A percentile compares a stretch with the other conserved stretches of the same genome.
Evolutionary conservation across 2,888 invertebrate species (phyloP).

Genomic region (Callosobruchus maculatus): DNA sequence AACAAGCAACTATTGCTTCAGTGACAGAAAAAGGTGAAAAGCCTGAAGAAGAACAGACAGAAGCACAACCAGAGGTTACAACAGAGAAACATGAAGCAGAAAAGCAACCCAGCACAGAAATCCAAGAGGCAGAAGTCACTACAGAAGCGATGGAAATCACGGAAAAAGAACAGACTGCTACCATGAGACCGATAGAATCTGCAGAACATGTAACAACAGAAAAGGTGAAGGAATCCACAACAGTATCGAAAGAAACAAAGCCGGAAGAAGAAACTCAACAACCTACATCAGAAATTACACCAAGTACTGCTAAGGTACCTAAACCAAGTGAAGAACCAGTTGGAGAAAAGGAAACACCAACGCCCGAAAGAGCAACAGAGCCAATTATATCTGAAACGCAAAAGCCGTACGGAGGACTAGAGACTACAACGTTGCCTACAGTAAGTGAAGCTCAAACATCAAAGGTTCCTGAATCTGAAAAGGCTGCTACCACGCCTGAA

Average conservation of each 20-base stretch:
- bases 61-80: neutral
- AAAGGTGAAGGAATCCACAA: too few relatives aligned
- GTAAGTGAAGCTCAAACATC: constrained; percentile 7
- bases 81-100: neutral
- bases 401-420: neutral
- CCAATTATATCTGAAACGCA: neutral
- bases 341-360: constrained; percentile 3
- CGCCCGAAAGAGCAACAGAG: constrained; percentile 6
- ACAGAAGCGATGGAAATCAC: neutral
- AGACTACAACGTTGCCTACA: constrained; percentile 2
- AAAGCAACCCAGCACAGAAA: neutral
- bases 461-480: constrained; percentile 13
- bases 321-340: constrained; percentile 1
- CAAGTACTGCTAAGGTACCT: neutral
- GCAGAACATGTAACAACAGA: constrained; percentile 1
- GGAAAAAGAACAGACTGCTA: neutral
- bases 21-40: neutral
- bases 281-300: neutral
- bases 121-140: neutral
- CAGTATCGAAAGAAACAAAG: neutral
- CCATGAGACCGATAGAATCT: neutral
- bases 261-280: neutral
- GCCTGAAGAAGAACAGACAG: neutral
- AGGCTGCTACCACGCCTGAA: constrained; percentile 1
- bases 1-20: constrained; percentile 8